Conservation (phyloP, 2,113 vertebrate species). For the Coptodon bakossiorum region DNA sequence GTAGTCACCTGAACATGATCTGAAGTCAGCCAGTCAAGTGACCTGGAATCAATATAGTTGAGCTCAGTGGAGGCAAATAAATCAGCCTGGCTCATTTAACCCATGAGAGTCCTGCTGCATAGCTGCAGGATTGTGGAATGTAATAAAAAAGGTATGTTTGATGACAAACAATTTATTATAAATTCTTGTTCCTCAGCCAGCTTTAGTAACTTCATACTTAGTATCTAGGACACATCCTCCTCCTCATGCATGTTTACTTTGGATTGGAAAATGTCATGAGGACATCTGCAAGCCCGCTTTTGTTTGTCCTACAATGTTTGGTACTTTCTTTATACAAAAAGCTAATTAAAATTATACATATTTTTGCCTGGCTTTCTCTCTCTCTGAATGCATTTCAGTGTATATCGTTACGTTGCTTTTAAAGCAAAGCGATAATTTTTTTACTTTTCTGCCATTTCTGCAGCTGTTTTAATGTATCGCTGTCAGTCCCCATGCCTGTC, state of each 20-base stretch:
- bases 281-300: neutral
- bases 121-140: neutral
- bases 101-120: conserved; percentile 24
- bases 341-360: neutral
- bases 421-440: neutral
- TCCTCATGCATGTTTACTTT: neutral
- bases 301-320: neutral
- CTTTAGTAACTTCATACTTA: neutral
- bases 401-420: neutral
- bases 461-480: neutral
- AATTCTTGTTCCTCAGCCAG: conserved; percentile 4
- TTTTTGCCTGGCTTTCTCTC: neutral
- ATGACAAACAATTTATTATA: conserved; percentile 39
- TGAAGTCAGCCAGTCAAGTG: conserved; percentile 60
- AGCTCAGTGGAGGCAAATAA: conserved; percentile 48
- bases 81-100: conserved; percentile 52
- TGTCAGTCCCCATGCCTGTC: neutral
- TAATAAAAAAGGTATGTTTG: conserved; percentile 37
- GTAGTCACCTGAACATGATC: conserved; percentile 63
- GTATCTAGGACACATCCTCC: neutral
- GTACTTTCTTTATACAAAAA: neutral
- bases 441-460: neutral
- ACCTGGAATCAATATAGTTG: conserved; percentile 62
- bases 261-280: neutral
- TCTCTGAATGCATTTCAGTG: neutral